Evolutionary conservation across 92 coral and sea anemone species (phyloP).

Genomic region (Porites rus): DNA sequence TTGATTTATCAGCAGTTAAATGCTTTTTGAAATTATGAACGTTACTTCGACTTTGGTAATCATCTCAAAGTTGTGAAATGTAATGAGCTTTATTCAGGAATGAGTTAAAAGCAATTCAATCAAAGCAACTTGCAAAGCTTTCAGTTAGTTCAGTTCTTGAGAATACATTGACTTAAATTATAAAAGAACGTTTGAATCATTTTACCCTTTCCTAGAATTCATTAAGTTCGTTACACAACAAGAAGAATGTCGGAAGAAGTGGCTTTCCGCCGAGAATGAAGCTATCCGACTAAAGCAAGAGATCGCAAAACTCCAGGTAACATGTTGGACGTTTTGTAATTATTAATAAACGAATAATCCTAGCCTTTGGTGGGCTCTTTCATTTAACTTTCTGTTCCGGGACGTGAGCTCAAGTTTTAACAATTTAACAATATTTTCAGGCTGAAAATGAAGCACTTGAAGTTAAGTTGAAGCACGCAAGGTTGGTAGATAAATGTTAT

Average conservation of each 20-base stretch:
- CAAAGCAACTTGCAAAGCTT: too few species aligned
- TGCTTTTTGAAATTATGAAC: neutral
- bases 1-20: neutral
- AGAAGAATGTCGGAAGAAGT: constrained; percentile 97
- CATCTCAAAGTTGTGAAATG: too few species aligned
- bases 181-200: too few species aligned
- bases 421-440: constrained; percentile 39
- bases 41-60: too few species aligned
- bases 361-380: neutral
- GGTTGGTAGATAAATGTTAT: constrained; percentile 48
- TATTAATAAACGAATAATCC: too few species aligned
- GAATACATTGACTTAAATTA: too few species aligned
- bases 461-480: constrained; percentile 94
- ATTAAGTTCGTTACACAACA: constrained; percentile 92
- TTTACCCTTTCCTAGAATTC: constrained; percentile 71
- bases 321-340: neutral
- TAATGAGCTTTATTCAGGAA: too few species aligned
- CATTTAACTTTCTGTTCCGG: neutral
- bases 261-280: constrained; percentile 87
- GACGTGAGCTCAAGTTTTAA: neutral
- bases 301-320: constrained; percentile 85
- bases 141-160: too few species aligned
- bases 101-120: too few species aligned
- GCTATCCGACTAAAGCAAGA: constrained; percentile 81
- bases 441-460: constrained; percentile 96